Base-by-base conservation (phyloP, 2,888 invertebrate genomes). In the Anarsia innoxiella region DNA sequence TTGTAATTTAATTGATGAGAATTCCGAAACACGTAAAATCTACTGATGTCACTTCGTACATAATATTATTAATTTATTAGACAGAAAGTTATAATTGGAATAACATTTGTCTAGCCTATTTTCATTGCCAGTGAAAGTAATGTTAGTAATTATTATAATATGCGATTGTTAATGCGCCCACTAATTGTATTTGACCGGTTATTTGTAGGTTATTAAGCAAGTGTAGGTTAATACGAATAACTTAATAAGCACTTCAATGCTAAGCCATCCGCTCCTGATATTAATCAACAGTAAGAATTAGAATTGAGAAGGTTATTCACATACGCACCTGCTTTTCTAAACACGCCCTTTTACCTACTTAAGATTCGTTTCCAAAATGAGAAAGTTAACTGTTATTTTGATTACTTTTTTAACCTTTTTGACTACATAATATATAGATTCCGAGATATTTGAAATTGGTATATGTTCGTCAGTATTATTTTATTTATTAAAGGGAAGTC, bases 331-430 rank as follows among this genome's bases (percentile, higher is more conserved):
- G 19, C 19, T 19, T 19, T 5, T 8, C 3, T 19, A 19, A 38
- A 37, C 40, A 41, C 29, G 40, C 44, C 40, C 41, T 40, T n/a
- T n/a, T 41, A 9, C 31, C 37, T 41, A 37, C 39, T 33, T 37
- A 42, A 28, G 14, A 37, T 34, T 25, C 15, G 40, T 46, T 42
- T 42, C 31, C 28, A 19, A 39, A 37, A 39, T 41, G 37, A 3
- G 28, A 36, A 31, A 32, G 15, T 37, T 14, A 39, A 45, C 44
- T 42, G 40, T 42, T 46, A 44, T n/a, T 27, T 42, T 41, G 41
- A 42, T 46, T 46, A 40, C 31, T 37, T 44, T 44, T 40, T 37
- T 34, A 30, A 37, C 35, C 37, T n/a, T n/a, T n/a, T n/a, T n/a
- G n/a, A n/a, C n/a, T n/a, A n/a, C n/a, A n/a, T n/a, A n/a, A n/a